Base-by-base conservation (phyloP, 2,797 vertebrate species). In the Cuniculus paca region DNA sequence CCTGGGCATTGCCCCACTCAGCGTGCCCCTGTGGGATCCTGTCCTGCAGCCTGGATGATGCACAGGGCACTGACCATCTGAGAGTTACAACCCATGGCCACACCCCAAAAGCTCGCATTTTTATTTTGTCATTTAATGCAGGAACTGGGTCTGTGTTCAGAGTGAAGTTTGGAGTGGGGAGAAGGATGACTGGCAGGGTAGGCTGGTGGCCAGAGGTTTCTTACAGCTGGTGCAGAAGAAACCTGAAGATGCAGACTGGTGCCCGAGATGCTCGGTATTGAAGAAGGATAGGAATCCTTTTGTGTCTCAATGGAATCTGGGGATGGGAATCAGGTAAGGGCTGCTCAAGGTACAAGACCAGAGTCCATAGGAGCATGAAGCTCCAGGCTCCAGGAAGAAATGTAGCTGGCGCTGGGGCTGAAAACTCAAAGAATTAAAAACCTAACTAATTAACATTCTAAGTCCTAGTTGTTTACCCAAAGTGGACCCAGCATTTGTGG, bases 1-100 rank as follows among this genome's bases (percentile, higher is more conserved):
- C 65, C 65, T 20, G 19, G 65, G 12, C n/a, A 36, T 20, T 7
- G 6, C 14, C n/a, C n/a, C 63, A n/a, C n/a, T 68, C 65, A 7
- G 7, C 17, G 4, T 20, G 31, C n/a, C n/a, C 34, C 2, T 16
- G 1, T 2, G 2, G 34, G 6, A 65, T n/a, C 65, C 65, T 36
- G 2, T 24, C 42, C 26, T 13, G 0, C 13, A 1, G 5, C 5
- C 0, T 19, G 28, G 7, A 0, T n/a, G 20, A 11, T 17, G 5
- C 6, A 13, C 7, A 2, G 9, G 0, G 2, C 22, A 34, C 50
- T 4, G 9, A 22, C 2, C 14, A 39, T 24, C 74, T 22, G 74
- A 39, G 24, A 42, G 39, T 4, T 14, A 5, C 17, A 50, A 6
- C 5, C 14, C 4, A 0, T 34, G 0, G 11, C 22, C 56, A 36